Evolutionary conservation across 2,113 vertebrate species (phyloP).

Genomic region (Phaetusa simplex): DNA sequence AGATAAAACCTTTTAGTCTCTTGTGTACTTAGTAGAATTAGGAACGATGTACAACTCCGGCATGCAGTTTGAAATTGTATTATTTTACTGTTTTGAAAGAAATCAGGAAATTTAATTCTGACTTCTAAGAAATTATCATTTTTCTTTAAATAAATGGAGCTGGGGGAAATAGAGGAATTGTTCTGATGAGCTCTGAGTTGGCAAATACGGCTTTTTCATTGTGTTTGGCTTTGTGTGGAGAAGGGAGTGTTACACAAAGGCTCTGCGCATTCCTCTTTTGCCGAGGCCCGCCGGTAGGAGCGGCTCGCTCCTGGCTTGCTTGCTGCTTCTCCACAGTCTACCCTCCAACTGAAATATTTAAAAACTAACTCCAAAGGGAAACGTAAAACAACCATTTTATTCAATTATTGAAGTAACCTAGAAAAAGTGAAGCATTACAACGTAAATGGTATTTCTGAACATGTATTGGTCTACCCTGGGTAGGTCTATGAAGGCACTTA

Average conservation of each 20-base stretch:
- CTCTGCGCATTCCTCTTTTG: neutral
- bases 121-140: conserved; percentile 9
- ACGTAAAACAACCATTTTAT: conserved; percentile 70
- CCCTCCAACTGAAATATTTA: neutral
- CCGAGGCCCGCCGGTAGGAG: neutral
- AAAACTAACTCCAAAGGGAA: conserved; percentile 7
- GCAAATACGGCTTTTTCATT: neutral
- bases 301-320: neutral
- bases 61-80: conserved; percentile 51
- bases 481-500: conserved; percentile 57
- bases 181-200: conserved; percentile 5
- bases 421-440: conserved; percentile 67
- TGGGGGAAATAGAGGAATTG: neutral
- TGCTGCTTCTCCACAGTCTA: neutral
- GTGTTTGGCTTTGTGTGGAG: neutral
- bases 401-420: conserved; percentile 65
- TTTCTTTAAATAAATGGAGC: conserved; percentile 72
- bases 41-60: neutral
- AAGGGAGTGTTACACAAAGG: neutral
- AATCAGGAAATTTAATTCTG: conserved; percentile 45
- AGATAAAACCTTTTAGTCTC: neutral
- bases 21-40: neutral
- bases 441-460: conserved; percentile 63
- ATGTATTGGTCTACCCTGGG: neutral
- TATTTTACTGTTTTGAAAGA: conserved; percentile 28